Evolutionary conservation across 92 coral and sea anemone species (phyloP).

Genomic region (Porites cylindrica): DNA sequence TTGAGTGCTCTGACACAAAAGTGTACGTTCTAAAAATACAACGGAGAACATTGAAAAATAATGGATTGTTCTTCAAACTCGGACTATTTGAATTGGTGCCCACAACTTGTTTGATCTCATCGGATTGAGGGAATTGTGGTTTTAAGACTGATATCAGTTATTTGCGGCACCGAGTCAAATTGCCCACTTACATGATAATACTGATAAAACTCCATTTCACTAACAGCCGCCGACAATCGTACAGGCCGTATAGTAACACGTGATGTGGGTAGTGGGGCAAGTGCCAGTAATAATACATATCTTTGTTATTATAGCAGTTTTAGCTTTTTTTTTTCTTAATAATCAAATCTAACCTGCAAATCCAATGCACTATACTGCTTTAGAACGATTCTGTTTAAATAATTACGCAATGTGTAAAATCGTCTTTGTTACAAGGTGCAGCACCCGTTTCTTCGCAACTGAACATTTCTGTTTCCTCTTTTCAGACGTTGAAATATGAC

Average conservation of each 20-base stretch:
- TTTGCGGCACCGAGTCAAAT: slow-evolving; percentile 41
- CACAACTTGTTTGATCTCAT: slow-evolving; percentile 19
- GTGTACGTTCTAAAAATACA: not conserved
- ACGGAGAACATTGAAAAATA: not conserved
- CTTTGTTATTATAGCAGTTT: too few species aligned
- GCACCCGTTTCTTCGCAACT: too few species aligned
- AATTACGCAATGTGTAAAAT: not conserved
- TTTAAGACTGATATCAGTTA: not conserved
- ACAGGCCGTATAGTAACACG: not conserved
- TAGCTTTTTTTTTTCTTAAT: too few species aligned
- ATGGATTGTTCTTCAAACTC: not conserved
- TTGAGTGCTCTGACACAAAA: not conserved
- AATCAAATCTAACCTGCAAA: not conserved
- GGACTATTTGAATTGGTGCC: not conserved
- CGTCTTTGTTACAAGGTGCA: not conserved
- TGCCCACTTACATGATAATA: slow-evolving; percentile 28
- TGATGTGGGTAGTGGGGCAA: not conserved
- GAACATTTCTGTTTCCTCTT: too few species aligned
- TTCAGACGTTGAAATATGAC: slow-evolving; percentile 11
- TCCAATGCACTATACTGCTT: not conserved
- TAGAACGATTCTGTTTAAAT: not conserved
- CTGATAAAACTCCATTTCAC: slow-evolving; percentile 10
- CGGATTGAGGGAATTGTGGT: slow-evolving; percentile 16
- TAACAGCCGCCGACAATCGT: slow-evolving; percentile 13
- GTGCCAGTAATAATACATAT: too few species aligned